Percentiles rank a stretch among this genome's conserved stretches.
Conservation (phyloP, 2,888 invertebrate species). For the Scrobipalpa atriplicella region DNA sequence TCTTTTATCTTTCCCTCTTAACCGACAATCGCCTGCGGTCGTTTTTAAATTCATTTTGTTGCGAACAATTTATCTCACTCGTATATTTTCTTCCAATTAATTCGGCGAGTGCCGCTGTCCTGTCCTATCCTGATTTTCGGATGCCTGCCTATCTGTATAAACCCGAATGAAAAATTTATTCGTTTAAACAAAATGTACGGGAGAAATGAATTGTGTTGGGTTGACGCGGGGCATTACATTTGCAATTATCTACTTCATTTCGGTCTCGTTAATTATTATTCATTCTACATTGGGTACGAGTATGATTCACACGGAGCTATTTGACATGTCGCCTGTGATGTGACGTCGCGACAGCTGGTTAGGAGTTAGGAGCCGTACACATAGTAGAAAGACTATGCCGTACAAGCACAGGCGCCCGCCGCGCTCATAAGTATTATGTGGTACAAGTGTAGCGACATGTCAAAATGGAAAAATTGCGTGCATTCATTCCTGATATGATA, state of each 20-base stretch:
- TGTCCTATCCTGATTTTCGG: conserved; percentile 19
- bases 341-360: no score
- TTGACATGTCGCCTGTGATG: no score
- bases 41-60: conserved; percentile 14
- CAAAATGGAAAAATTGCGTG: no score
- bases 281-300: no score
- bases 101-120: conserved; percentile 8
- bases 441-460: no score
- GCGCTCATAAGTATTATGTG: no score
- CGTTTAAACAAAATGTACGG: conserved; percentile 16
- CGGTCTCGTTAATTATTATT: background rate
- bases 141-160: conserved; percentile 13
- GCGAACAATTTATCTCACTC: conserved; percentile 13
- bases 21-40: conserved; percentile 10
- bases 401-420: no score
- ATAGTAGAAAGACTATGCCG: no score
- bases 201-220: conserved; percentile 11
- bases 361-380: no score
- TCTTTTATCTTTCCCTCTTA: background rate
- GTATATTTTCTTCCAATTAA: conserved; percentile 21
- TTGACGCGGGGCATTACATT: conserved; percentile 8
- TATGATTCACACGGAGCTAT: no score
- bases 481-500: no score
- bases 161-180: conserved; percentile 19
- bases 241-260: background rate